Conservation (phyloP, 2,797 vertebrate genomes). For the Hoplostethus mediterraneus region DNA sequence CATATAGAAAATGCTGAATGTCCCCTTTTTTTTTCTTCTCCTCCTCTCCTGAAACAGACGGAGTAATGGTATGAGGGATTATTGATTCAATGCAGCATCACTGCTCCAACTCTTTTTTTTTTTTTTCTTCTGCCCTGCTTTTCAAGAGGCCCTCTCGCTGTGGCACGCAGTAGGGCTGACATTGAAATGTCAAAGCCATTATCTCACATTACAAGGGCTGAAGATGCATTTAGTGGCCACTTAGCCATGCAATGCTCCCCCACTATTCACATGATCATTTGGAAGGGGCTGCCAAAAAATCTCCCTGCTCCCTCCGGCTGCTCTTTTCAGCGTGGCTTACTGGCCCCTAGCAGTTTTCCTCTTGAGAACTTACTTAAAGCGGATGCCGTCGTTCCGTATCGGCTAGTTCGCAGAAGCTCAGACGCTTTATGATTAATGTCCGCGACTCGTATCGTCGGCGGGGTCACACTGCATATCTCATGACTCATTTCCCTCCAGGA, state of each 20-base stretch:
- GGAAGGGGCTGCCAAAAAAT: slow-evolving; percentile 50
- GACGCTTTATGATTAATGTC: slow-evolving; percentile 3
- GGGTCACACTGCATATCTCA: neutral
- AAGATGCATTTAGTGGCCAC: slow-evolving; percentile 65
- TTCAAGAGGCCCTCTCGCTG: slow-evolving; percentile 39
- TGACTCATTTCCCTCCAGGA: slow-evolving; percentile 4
- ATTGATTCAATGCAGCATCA: slow-evolving; percentile 41
- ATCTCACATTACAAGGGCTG: slow-evolving; percentile 70
- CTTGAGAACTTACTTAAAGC: slow-evolving; percentile 9
- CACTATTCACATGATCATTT: slow-evolving; percentile 49
- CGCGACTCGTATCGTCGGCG: neutral
- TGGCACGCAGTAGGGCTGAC: slow-evolving; percentile 46
- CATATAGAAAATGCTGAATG: slow-evolving; percentile 35
- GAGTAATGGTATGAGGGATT: slow-evolving; percentile 48
- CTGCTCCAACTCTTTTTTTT: slow-evolving; percentile 17
- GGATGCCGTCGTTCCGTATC: slow-evolving; percentile 28
- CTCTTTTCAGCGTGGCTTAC: slow-evolving; percentile 14
- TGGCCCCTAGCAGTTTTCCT: neutral
- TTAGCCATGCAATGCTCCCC: slow-evolving; percentile 54
- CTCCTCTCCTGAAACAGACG: slow-evolving; percentile 6
- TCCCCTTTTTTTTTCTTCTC: slow-evolving; percentile 12
- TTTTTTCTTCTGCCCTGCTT: slow-evolving; percentile 24
- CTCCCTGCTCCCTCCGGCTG: slow-evolving; percentile 15
- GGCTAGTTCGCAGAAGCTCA: slow-evolving; percentile 22
- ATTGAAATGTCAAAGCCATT: slow-evolving; percentile 78